Evolutionary conservation across 2,888 invertebrate genomes (phyloP).

Genomic region (Schrankia costaestrigalis): DNA sequence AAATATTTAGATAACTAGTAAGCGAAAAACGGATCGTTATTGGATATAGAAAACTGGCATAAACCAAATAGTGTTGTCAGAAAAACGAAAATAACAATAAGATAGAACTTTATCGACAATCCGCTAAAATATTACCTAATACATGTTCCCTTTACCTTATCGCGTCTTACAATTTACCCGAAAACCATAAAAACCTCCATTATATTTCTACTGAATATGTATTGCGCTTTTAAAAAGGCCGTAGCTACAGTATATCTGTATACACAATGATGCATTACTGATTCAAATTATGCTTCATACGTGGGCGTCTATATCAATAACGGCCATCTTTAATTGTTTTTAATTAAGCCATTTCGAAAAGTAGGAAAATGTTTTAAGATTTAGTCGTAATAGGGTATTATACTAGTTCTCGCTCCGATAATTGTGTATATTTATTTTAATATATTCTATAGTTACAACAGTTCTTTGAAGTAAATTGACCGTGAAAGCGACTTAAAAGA

Average conservation of each 20-base stretch:
- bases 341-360: conserved; percentile 28
- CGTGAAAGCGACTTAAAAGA: conserved; percentile 32
- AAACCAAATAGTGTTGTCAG: too few species aligned
- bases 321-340: conserved; percentile 12
- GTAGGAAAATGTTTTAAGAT: conserved; percentile 10
- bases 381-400: conserved; percentile 7
- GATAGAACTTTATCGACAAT: too few species aligned
- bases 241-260: conserved; percentile 2
- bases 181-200: conserved; percentile 3
- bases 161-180: background rate
- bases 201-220: conserved; percentile 6
- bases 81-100: too few species aligned
- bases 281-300: conserved; percentile 17
- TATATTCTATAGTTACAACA: conserved; percentile 30
- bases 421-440: conserved; percentile 15
- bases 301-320: conserved; percentile 31
- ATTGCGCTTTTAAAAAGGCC: background rate
- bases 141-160: background rate
- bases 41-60: too few species aligned
- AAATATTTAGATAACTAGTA: too few species aligned
- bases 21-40: too few species aligned
- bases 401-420: conserved; percentile 13
- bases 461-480: conserved; percentile 37
- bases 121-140: background rate
- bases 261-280: conserved; percentile 13